A percentile compares a stretch with the other conserved stretches of the same genome.
Evolutionary conservation across 2,113 vertebrate genomes (phyloP).

Genomic region (Crotalus horridus): DNA sequence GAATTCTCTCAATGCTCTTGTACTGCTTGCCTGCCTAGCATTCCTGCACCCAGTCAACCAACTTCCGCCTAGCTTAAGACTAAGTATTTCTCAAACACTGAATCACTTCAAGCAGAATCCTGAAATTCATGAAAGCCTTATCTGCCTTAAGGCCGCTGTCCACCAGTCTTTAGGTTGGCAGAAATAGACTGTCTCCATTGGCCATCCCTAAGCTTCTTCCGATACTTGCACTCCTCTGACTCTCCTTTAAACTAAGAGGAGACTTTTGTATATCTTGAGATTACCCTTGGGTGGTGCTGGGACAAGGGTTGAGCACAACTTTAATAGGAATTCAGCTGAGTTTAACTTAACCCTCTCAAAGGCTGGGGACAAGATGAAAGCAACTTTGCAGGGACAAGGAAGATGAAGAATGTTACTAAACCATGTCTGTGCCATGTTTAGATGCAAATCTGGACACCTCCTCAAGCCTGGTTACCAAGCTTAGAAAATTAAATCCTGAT

Average conservation of each 20-base stretch:
- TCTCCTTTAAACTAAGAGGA: not conserved
- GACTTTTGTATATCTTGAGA: not conserved
- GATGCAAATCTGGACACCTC: not conserved
- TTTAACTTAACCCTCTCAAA: not conserved
- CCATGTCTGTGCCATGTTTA: not conserved
- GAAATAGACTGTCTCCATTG: not conserved
- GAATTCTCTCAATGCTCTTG: not conserved
- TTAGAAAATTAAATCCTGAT: not conserved
- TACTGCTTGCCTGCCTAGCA: not conserved
- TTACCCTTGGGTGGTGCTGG: not conserved
- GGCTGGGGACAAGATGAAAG: not conserved
- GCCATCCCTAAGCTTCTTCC: not conserved
- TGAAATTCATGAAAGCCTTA: not conserved
- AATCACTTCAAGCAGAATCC: not conserved
- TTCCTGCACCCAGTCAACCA: not conserved
- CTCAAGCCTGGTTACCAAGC: not conserved
- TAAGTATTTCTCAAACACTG: not conserved
- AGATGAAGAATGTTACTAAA: not conserved
- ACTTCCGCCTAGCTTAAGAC: not conserved
- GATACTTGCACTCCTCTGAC: not conserved
- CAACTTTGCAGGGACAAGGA: not conserved
- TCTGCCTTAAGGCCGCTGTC: not conserved
- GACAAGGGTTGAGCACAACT: not conserved
- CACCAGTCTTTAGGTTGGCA: no score
- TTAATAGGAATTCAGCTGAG: not conserved